Conservation (phyloP, 2,888 invertebrate genomes). For the Rhaphigaster nebulosa region DNA sequence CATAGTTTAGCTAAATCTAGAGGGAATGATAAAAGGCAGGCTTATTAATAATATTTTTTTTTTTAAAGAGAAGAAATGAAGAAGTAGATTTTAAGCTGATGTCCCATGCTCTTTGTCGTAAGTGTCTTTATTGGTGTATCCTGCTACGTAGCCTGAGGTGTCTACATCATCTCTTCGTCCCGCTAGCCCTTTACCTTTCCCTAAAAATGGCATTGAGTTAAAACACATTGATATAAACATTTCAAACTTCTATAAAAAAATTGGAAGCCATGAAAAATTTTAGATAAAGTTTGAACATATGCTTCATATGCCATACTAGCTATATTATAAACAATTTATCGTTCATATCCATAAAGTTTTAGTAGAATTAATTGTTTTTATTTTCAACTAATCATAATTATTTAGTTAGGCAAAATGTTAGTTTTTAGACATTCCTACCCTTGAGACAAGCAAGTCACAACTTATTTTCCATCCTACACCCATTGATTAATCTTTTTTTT, state of each 20-base stretch:
- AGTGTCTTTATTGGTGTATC: constrained; percentile 87
- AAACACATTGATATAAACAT: background rate
- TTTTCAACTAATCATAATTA: background rate
- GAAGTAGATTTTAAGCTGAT: constrained; percentile 1
- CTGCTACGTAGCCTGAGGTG: constrained; percentile 84
- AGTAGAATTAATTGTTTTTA: background rate
- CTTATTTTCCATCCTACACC: background rate
- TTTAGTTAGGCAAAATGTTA: background rate
- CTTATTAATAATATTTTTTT: background rate
- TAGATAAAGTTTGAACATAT: background rate
- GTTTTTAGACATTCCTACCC: background rate
- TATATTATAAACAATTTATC: background rate
- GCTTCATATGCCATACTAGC: background rate
- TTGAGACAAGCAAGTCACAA: background rate
- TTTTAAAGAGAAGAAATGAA: background rate
- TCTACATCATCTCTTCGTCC: constrained; percentile 84
- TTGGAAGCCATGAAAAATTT: background rate
- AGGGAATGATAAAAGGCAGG: background rate
- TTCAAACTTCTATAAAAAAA: background rate
- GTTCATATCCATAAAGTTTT: background rate
- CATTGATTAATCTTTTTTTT: background rate
- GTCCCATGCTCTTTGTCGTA: constrained; percentile 75
- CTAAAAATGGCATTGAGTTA: background rate
- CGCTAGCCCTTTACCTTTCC: constrained; percentile 87
- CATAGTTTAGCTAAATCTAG: background rate